Percentiles rank a stretch among this genome's conserved stretches.
Conservation (phyloP, 2,797 vertebrate genomes). For the Typhlichthys eigenmanni region DNA sequence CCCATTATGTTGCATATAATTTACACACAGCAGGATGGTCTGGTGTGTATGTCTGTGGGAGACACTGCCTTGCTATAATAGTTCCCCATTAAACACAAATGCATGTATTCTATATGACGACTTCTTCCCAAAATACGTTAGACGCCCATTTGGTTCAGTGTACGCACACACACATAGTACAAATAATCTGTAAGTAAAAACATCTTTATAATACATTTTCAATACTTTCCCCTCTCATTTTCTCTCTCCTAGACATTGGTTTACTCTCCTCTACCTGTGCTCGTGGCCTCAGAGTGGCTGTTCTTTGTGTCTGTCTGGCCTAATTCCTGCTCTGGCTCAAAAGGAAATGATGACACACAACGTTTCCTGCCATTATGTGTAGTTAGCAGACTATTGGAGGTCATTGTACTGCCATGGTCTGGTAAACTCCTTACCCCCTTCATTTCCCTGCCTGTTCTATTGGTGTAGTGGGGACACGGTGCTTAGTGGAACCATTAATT, state of each 20-base stretch:
- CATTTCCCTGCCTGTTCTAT: constrained; percentile 6
- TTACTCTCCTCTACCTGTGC: constrained; percentile 40
- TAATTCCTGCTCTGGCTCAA: constrained; percentile 57
- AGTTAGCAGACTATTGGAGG: constrained; percentile 49
- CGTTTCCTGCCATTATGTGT: constrained; percentile 70
- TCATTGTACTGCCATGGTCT: constrained; percentile 42
- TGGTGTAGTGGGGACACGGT: neutral
- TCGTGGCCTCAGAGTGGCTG: constrained; percentile 20
- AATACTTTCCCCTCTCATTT: constrained; percentile 1
- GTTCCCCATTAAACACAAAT: no score
- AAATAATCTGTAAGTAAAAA: neutral
- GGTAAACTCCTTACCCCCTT: neutral
- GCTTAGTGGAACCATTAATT: no score
- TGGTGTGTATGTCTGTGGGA: no score
- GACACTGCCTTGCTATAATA: no score
- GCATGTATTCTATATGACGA: no score
- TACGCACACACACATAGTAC: no score
- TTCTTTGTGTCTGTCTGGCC: constrained; percentile 56
- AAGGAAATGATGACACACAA: constrained; percentile 62
- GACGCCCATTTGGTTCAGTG: no score
- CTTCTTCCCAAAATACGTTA: no score
- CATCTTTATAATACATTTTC: neutral
- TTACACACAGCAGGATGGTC: no score
- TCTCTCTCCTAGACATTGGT: constrained; percentile 19
- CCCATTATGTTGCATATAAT: no score